Conservation (phyloP, 1,140 invertebrate genomes). For the Drosophila virilis region DNA sequence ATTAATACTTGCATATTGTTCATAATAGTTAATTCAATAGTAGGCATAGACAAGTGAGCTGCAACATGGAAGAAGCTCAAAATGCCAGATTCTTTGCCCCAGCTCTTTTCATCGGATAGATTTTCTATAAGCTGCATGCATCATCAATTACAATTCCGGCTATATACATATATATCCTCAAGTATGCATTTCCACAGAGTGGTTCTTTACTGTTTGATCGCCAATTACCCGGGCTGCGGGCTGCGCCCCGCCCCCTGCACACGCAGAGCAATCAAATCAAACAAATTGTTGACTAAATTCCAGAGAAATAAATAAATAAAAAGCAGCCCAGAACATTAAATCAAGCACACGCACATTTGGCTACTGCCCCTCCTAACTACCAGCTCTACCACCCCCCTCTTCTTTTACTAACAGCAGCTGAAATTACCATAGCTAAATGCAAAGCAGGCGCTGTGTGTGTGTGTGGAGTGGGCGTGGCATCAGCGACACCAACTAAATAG, state of each 20-base stretch:
- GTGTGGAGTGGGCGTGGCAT: neutral
- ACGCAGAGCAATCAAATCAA: constrained; percentile 66
- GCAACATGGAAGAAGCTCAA: too few relatives aligned
- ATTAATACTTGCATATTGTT: too few relatives aligned
- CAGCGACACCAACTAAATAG: constrained; percentile 40
- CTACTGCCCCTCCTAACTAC: constrained; percentile 8
- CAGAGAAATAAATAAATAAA: constrained; percentile 60
- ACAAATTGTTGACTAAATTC: constrained; percentile 81
- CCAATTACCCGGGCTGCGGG: constrained; percentile 20
- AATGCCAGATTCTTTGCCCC: too few relatives aligned
- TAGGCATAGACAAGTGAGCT: too few relatives aligned
- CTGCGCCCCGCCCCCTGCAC: neutral
- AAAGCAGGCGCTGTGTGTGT: constrained; percentile 1
- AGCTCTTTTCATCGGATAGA: too few relatives aligned
- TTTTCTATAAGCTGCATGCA: too few relatives aligned
- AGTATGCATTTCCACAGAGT: neutral
- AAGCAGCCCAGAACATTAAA: constrained; percentile 64
- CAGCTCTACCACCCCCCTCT: neutral
- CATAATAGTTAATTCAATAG: too few relatives aligned
- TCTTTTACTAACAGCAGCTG: constrained; percentile 1
- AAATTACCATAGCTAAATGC: constrained; percentile 77
- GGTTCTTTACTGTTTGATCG: constrained; percentile 16
- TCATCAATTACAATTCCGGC: too few relatives aligned
- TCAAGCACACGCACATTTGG: constrained; percentile 65
- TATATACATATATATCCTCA: neutral